phyloP scores from a whole-genome alignment of 2,113 vertebrate genomes.

The Oxyruncus cristatus region DNA sequence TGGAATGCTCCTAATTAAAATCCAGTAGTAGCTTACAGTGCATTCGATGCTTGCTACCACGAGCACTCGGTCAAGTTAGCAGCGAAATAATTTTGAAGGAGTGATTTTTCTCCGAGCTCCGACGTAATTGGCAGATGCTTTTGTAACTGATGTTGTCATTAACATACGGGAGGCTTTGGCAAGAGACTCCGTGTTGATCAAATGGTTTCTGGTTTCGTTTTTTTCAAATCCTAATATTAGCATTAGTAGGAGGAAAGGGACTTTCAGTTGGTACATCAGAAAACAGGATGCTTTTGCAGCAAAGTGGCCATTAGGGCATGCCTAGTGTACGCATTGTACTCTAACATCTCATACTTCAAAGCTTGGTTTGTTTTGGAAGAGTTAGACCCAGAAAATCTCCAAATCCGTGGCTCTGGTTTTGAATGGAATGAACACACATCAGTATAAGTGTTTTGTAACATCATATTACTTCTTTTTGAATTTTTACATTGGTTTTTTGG shows the following conservation, averaged over 20 bases:
- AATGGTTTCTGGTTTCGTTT: neutral
- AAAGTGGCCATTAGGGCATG: neutral
- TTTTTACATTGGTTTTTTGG: neutral
- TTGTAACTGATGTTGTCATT: neutral
- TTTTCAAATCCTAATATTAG: neutral
- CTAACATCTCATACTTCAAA: neutral
- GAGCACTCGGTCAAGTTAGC: neutral
- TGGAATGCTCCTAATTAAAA: slow-evolving; percentile 55
- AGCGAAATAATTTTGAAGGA: neutral
- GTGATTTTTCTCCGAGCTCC: neutral
- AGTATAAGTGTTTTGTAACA: neutral
- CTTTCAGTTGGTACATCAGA: neutral
- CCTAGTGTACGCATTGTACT: neutral
- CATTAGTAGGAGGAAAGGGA: neutral
- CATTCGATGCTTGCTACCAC: neutral
- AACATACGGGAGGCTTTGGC: neutral
- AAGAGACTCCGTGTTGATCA: neutral
- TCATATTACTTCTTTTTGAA: neutral
- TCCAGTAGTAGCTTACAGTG: neutral
- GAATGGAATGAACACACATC: neutral
- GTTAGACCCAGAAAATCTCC: neutral
- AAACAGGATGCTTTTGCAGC: neutral
- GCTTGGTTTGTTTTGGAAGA: neutral
- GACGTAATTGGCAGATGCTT: neutral
- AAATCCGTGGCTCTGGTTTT: neutral